Percentiles rank a stretch among this genome's conserved stretches.
Conservation (phyloP, 2,888 invertebrate genomes). For the Napeogenes inachia region DNA sequence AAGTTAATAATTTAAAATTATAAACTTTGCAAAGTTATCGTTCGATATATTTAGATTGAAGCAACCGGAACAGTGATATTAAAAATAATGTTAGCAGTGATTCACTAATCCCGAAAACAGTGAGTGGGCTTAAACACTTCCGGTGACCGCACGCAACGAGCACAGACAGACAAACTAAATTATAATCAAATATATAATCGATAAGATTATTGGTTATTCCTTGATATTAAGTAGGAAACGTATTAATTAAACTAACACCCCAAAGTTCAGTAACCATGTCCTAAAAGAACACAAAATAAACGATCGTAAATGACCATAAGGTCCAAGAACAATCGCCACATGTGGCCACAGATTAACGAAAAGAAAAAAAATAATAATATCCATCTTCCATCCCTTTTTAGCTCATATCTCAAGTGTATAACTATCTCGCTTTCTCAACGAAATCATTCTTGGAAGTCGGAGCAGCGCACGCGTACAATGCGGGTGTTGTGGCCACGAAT, state of each 20-base stretch:
- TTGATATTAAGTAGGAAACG: slow-evolving; percentile 40
- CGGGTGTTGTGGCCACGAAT: slow-evolving; percentile 71
- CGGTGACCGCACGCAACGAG: slow-evolving; percentile 34
- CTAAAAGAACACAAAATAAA: slow-evolving; percentile 39
- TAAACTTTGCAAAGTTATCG: neutral
- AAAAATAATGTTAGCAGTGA: slow-evolving; percentile 46
- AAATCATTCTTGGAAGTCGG: slow-evolving; percentile 74
- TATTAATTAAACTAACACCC: slow-evolving; percentile 71
- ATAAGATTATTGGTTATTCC: neutral
- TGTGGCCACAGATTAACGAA: slow-evolving; percentile 74
- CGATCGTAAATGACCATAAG: slow-evolving; percentile 68
- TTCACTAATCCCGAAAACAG: slow-evolving; percentile 50
- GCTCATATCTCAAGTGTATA: slow-evolving; percentile 24
- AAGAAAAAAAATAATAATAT: slow-evolving; percentile 72
- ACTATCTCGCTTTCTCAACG: slow-evolving; percentile 51
- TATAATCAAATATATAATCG: neutral
- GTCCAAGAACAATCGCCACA: slow-evolving; percentile 76
- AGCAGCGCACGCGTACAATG: slow-evolving; percentile 69
- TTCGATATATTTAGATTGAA: slow-evolving; percentile 8
- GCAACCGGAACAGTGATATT: slow-evolving; percentile 45
- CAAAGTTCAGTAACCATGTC: slow-evolving; percentile 61
- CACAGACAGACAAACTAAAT: slow-evolving; percentile 4
- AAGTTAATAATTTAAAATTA: neutral
- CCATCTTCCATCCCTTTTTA: slow-evolving; percentile 40
- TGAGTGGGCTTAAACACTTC: slow-evolving; percentile 51